phyloP scores from a whole-genome alignment of 2,888 invertebrate genomes.

The Harpalus rufipes region DNA sequence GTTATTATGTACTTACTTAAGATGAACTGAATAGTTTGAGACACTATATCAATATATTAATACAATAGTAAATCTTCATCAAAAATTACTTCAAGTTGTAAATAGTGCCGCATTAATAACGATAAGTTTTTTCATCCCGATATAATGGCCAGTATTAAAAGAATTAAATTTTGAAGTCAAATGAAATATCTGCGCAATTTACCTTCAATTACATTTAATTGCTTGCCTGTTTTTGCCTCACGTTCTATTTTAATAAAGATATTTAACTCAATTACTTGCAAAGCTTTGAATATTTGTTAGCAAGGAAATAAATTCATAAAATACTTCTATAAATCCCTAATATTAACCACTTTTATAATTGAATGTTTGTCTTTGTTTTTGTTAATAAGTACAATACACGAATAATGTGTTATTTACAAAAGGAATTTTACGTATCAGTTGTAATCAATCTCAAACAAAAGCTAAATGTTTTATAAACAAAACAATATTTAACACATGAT shows the following conservation, averaged over 20 bases:
- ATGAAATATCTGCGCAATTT: background rate
- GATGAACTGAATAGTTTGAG: conserved; percentile 14
- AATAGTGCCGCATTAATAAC: background rate
- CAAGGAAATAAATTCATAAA: background rate
- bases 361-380: background rate
- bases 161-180: conserved; percentile 3
- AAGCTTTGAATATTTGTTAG: background rate
- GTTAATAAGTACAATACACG: background rate
- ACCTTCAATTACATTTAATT: conserved; percentile 6
- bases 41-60: conserved; percentile 12
- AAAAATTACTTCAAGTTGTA: background rate
- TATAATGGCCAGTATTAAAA: background rate
- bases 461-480: no score
- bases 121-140: background rate
- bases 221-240: background rate
- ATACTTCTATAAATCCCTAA: background rate
- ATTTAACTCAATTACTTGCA: background rate
- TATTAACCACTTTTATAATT: background rate
- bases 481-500: no score
- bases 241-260: conserved; percentile 3
- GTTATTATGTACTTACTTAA: conserved; percentile 24
- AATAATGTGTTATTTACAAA: background rate
- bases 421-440: no score
- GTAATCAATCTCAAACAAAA: no score
- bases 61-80: background rate